Evolutionary conservation across 2,888 invertebrate species (phyloP).

Genomic region (Lasioglossum figueresi): DNA sequence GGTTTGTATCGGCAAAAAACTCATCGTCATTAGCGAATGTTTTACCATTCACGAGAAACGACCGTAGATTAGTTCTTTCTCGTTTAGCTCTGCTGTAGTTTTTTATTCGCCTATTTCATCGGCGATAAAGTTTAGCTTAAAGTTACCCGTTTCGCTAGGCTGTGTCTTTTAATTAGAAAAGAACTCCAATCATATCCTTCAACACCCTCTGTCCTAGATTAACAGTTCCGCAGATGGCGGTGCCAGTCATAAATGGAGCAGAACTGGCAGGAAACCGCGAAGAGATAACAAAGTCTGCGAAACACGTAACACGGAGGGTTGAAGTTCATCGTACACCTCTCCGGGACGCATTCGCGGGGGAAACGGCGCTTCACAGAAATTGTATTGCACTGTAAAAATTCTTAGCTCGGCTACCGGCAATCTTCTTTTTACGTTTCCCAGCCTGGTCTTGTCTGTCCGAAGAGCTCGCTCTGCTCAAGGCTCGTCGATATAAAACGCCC

Average conservation of each 20-base stretch:
- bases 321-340: neutral
- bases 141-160: too few species aligned
- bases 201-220: neutral
- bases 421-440: constrained; percentile 8
- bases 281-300: neutral
- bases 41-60: too few species aligned
- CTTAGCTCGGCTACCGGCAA: neutral
- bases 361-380: neutral
- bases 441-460: neutral
- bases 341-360: constrained; percentile 6
- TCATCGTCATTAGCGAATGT: too few species aligned
- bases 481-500: constrained; percentile 47
- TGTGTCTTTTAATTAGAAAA: too few species aligned
- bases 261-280: neutral
- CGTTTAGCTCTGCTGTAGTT: too few species aligned
- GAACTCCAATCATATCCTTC: too few species aligned
- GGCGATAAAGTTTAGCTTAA: too few species aligned
- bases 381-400: constrained; percentile 20
- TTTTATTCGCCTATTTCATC: too few species aligned
- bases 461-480: constrained; percentile 30
- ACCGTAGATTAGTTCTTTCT: too few species aligned
- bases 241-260: neutral
- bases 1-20: too few species aligned
- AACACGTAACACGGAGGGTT: neutral
- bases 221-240: neutral